Percentiles rank a stretch among this genome's conserved stretches.
These are phyloP conservation scores for Passerina amoena DNA, from an alignment of 2,113 vertebrate genomes.

Conservation along the genomic window DNA sequence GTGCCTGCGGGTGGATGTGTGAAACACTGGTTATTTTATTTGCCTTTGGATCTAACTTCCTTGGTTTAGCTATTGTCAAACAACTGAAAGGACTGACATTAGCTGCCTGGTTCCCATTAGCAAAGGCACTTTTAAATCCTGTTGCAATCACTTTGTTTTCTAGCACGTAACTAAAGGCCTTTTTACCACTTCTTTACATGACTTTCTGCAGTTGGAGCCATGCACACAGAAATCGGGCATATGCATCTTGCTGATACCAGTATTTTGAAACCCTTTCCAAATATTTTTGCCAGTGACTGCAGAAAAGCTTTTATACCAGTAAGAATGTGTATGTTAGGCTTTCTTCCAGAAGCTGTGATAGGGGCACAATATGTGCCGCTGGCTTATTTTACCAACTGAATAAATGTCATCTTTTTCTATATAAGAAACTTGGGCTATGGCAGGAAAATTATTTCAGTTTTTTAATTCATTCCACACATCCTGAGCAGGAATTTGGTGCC, in stretches of 20 bases:
- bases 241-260: neutral
- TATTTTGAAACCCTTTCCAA: slow-evolving; percentile 1
- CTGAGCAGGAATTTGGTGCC: fast-evolving
- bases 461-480: neutral
- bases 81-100: neutral
- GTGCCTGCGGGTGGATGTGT: neutral
- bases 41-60: neutral
- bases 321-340: neutral
- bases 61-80: slow-evolving; percentile 22
- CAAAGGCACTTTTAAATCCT: slow-evolving; percentile 12
- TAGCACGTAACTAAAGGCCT: neutral
- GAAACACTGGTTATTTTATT: neutral
- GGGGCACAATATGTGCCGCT: neutral
- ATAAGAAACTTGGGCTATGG: neutral
- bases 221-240: neutral
- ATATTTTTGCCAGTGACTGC: neutral
- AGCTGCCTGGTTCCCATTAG: neutral
- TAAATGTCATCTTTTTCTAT: slow-evolving; percentile 33
- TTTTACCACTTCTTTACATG: neutral
- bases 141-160: slow-evolving; percentile 1
- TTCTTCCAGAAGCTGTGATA: slow-evolving; percentile 17
- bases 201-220: neutral
- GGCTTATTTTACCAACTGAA: slow-evolving; percentile 19
- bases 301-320: slow-evolving; percentile 1
- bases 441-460: neutral